Evolutionary conservation across 2,113 vertebrate species (phyloP).

Genomic region (Proterorhinus semilunaris): DNA sequence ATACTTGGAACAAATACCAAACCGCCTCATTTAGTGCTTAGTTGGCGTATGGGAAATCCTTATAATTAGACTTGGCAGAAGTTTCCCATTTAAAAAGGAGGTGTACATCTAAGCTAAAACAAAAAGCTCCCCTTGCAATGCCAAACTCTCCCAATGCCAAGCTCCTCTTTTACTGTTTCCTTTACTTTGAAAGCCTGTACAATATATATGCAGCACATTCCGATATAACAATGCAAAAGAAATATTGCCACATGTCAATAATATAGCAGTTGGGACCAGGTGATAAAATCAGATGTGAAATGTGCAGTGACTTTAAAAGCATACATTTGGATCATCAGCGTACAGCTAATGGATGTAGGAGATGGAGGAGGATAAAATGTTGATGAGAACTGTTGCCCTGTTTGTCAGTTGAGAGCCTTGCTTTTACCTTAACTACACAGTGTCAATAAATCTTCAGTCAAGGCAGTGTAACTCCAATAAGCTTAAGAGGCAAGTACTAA

Average conservation of each 20-base stretch:
- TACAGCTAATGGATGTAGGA: conserved; percentile 74
- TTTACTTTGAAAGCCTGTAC: conserved; percentile 55
- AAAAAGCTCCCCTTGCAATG: conserved; percentile 25
- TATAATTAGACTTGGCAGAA: conserved; percentile 52
- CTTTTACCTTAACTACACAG: conserved; percentile 74
- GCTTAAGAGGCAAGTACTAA: conserved; percentile 75
- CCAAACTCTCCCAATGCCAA: conserved; percentile 47
- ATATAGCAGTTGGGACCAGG: conserved; percentile 55
- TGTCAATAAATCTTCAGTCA: conserved; percentile 71
- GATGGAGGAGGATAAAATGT: conserved; percentile 72
- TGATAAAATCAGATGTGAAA: conserved; percentile 72
- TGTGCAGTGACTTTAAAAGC: conserved; percentile 73
- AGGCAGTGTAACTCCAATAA: conserved; percentile 74
- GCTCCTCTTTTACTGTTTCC: conserved; percentile 50
- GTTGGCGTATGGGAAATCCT: conserved; percentile 45
- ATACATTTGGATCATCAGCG: conserved; percentile 68
- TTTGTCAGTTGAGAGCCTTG: conserved; percentile 77
- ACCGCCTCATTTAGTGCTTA: conserved; percentile 44
- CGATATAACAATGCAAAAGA: conserved; percentile 63
- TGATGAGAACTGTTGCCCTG: conserved; percentile 70
- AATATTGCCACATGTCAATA: conserved; percentile 63
- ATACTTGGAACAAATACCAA: conserved; percentile 23
- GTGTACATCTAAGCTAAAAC: conserved; percentile 54
- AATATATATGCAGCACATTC: conserved; percentile 64
- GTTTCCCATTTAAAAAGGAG: conserved; percentile 28